Evolutionary conservation across 2,888 invertebrate species (phyloP).

Genomic region (Campaea margaritaria): DNA sequence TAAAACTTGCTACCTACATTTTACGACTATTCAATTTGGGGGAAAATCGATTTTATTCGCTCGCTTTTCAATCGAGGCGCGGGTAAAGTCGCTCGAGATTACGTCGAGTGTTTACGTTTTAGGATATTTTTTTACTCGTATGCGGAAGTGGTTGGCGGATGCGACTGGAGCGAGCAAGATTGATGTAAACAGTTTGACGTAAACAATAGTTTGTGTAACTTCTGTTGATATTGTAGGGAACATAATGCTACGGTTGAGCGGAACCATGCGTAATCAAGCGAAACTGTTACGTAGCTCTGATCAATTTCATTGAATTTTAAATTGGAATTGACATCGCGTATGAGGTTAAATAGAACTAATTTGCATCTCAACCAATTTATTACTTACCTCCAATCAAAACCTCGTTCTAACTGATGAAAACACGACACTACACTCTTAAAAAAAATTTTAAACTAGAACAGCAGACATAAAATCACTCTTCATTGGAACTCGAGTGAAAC

Average conservation of each 20-base stretch:
- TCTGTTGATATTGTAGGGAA: conserved; percentile 2
- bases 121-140: conserved; percentile 54
- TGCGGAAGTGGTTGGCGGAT: conserved; percentile 79
- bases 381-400: conserved; percentile 36
- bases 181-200: conserved; percentile 18
- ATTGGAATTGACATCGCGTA: conserved; percentile 1
- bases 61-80: conserved; percentile 75
- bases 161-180: conserved; percentile 61
- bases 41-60: conserved; percentile 86
- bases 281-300: conserved; percentile 7
- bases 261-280: conserved; percentile 4
- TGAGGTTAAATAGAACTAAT: conserved; percentile 14
- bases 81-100: conserved; percentile 72
- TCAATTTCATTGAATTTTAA: conserved; percentile 4
- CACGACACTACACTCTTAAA: conserved; percentile 43
- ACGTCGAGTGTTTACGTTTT: conserved; percentile 49
- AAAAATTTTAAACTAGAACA: conserved; percentile 42
- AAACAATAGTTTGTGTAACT: conserved; percentile 21
- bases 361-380: conserved; percentile 28
- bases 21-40: conserved; percentile 82
- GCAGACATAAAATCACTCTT: conserved; percentile 59
- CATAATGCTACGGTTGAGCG: conserved; percentile 3
- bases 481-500: conserved; percentile 60
- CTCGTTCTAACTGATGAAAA: conserved; percentile 30
- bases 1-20: conserved; percentile 81